Percentiles rank a stretch among this genome's conserved stretches.
These are phyloP conservation scores for Limnothrissa miodon DNA, from an alignment of 2,113 vertebrate species.

Conservation along the genomic window DNA sequence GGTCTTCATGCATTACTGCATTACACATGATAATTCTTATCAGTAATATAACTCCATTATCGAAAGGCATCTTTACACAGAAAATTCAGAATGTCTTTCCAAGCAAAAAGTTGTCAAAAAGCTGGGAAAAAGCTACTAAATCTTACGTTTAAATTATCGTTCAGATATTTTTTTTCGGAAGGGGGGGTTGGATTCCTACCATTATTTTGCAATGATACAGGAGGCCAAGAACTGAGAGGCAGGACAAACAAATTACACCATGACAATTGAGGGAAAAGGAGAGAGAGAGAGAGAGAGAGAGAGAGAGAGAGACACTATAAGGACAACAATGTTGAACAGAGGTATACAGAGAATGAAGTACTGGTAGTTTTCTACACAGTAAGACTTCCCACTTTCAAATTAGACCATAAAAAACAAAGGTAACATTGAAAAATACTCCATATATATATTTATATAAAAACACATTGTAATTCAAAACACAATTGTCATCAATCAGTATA, in stretches of 20 bases:
- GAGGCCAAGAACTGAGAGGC: conserved; percentile 21
- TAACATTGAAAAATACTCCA: conserved; percentile 42
- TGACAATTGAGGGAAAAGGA: conserved; percentile 24
- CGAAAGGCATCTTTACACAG: background rate
- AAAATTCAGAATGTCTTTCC: conserved; percentile 27
- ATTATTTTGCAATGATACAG: conserved; percentile 36
- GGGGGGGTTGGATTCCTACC: background rate
- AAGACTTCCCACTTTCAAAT: conserved; percentile 35
- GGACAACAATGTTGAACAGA: background rate
- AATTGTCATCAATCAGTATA: conserved; percentile 44
- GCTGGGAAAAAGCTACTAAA: conserved; percentile 6
- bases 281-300: background rate
- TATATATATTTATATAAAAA: conserved; percentile 54
- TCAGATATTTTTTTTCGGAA: conserved; percentile 7
- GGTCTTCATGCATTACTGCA: conserved; percentile 41
- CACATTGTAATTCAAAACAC: conserved; percentile 49
- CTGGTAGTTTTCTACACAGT: conserved; percentile 24
- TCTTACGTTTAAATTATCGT: conserved; percentile 21
- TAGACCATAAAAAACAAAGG: conserved; percentile 51
- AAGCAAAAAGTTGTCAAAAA: background rate
- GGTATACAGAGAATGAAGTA: conserved; percentile 35
- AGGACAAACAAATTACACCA: conserved; percentile 28
- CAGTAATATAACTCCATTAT: conserved; percentile 25
- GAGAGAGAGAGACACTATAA: background rate
- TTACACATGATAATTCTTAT: conserved; percentile 35